phyloP scores from a whole-genome alignment of 2,797 vertebrate genomes.

The Kryptolebias ocellatus region DNA sequence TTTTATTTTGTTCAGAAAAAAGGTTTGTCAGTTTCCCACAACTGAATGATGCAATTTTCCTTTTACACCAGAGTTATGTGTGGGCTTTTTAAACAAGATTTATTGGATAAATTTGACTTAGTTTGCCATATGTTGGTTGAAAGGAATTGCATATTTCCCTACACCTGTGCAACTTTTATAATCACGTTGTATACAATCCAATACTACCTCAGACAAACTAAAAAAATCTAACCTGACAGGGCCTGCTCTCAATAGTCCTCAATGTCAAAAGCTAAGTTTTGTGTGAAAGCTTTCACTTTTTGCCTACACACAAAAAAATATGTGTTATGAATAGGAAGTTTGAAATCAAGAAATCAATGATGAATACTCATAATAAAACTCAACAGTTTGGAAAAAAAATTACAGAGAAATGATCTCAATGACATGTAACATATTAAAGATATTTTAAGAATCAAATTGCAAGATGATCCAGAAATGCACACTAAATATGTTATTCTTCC shows the following conservation, averaged over 20 bases:
- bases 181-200: slow-evolving; percentile 23
- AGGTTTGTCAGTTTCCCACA: too few relatives aligned
- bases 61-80: background rate
- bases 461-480: slow-evolving; percentile 22
- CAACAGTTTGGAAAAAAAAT: slow-evolving; percentile 10
- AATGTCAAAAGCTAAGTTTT: slow-evolving; percentile 48
- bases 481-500: slow-evolving; percentile 25
- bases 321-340: slow-evolving; percentile 48
- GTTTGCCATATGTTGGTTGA: background rate
- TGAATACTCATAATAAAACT: slow-evolving; percentile 25
- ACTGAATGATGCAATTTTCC: fast-evolving
- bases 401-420: slow-evolving; percentile 20
- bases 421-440: slow-evolving; percentile 7
- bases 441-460: slow-evolving; percentile 33
- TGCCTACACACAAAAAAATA: slow-evolving; percentile 40
- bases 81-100: background rate
- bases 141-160: background rate
- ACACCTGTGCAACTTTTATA: background rate
- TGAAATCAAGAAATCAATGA: slow-evolving; percentile 43
- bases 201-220: slow-evolving; percentile 24
- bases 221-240: slow-evolving; percentile 61
- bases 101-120: background rate
- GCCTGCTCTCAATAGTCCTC: slow-evolving; percentile 33
- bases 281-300: slow-evolving; percentile 62
- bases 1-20: too few relatives aligned